Evolutionary conservation across 1,140 invertebrate species (phyloP).

Genomic region (Diorhabda elongata): DNA sequence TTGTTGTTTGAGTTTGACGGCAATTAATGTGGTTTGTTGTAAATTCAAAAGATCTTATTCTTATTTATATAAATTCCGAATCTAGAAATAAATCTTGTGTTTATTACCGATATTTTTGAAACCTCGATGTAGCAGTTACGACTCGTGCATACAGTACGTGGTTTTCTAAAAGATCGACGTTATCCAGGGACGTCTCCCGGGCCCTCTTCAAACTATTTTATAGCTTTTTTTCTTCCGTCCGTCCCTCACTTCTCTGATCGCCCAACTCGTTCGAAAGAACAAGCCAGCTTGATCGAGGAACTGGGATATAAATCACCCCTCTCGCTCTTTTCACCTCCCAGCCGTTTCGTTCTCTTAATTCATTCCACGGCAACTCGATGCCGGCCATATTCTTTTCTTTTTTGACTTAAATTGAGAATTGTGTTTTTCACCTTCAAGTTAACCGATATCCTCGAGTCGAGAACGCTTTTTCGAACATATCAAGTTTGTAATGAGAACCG

Average conservation of each 20-base stretch:
- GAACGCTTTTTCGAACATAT: neutral
- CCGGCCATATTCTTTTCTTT: slow-evolving; percentile 32
- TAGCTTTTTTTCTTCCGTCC: slow-evolving; percentile 25
- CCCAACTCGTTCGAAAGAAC: slow-evolving; percentile 29
- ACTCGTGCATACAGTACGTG: slow-evolving; percentile 20
- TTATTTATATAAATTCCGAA: neutral
- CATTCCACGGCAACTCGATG: slow-evolving; percentile 29
- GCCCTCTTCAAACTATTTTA: slow-evolving; percentile 46
- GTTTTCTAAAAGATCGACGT: slow-evolving; percentile 28
- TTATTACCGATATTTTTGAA: slow-evolving; percentile 17
- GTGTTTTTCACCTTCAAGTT: slow-evolving; percentile 22
- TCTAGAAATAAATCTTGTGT: slow-evolving; percentile 15
- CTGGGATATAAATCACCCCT: slow-evolving; percentile 37
- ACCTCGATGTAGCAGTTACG: slow-evolving; percentile 2
- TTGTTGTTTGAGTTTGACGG: no score
- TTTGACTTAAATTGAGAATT: slow-evolving; percentile 32
- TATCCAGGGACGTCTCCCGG: slow-evolving; percentile 41
- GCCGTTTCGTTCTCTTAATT: slow-evolving; percentile 32
- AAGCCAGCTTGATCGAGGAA: slow-evolving; percentile 41
- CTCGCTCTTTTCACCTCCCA: slow-evolving; percentile 17
- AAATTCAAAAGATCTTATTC: no score
- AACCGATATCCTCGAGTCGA: slow-evolving; percentile 1
- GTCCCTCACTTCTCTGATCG: slow-evolving; percentile 20
- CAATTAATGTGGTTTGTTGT: no score
- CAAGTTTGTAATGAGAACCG: neutral